A percentile compares a stretch with the other conserved stretches of the same genome.
These are phyloP conservation scores for Calliphora vicina DNA, from an alignment of 1,140 invertebrate species.

Conservation along the genomic window DNA sequence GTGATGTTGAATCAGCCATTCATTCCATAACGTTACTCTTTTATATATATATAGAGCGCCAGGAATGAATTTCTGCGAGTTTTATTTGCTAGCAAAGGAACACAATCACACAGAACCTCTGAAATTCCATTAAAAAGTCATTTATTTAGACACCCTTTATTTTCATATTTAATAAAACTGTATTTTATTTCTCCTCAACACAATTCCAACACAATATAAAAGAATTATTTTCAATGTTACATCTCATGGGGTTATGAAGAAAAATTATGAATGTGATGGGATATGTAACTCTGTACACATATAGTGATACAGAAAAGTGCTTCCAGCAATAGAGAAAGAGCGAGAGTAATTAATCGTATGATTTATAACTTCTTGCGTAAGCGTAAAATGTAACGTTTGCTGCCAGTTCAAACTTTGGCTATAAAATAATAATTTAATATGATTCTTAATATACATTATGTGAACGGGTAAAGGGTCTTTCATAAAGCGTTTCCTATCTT, in stretches of 20 bases:
- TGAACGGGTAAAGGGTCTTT: not conserved
- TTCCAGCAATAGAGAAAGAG: not conserved
- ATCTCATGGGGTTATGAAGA: constrained; percentile 5
- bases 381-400: constrained; percentile 9
- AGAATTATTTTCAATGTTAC: constrained; percentile 17
- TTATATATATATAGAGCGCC: too few relatives aligned
- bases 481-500: too few relatives aligned
- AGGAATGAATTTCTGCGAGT: too few relatives aligned
- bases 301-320: not conserved
- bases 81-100: too few relatives aligned
- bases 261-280: constrained; percentile 50
- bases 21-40: too few relatives aligned
- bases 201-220: not conserved
- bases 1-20: too few relatives aligned
- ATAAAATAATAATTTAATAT: constrained; percentile 28
- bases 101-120: too few relatives aligned
- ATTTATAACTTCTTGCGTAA: constrained; percentile 44
- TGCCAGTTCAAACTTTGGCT: constrained; percentile 15
- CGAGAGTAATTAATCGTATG: constrained; percentile 44
- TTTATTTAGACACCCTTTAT: not conserved
- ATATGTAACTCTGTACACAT: not conserved
- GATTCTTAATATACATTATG: constrained; percentile 8
- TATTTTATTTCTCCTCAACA: too few relatives aligned
- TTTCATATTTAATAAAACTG: too few relatives aligned
- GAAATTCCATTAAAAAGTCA: not conserved